These are phyloP conservation scores for Hyles vespertilio DNA, from an alignment of 1,140 invertebrate species.

Conservation along the genomic window DNA sequence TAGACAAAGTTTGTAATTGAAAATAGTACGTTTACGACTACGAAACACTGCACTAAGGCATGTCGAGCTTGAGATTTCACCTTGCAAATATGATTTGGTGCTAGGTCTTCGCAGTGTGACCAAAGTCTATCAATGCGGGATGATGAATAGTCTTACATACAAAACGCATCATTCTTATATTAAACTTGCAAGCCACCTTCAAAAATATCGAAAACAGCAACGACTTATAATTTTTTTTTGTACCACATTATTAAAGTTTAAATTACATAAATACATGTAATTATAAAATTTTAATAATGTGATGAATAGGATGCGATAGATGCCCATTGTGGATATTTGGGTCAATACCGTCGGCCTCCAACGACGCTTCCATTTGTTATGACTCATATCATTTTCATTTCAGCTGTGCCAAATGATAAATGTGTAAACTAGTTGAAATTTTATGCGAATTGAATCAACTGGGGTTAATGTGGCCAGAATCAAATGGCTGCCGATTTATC, in stretches of 20 bases:
- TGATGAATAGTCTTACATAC: no score
- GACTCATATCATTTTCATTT: slow-evolving; percentile 20
- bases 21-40: no score
- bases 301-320: slow-evolving; percentile 23
- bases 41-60: no score
- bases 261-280: background rate
- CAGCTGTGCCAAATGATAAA: slow-evolving; percentile 12
- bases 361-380: slow-evolving; percentile 16
- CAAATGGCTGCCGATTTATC: no score
- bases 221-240: background rate
- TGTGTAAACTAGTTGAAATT: slow-evolving; percentile 8
- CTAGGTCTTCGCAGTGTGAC: no score
- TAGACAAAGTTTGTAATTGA: no score
- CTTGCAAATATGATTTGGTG: no score
- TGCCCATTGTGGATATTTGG: slow-evolving; percentile 40
- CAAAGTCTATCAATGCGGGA: no score
- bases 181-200: background rate
- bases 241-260: no score
- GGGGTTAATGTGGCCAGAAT: no score
- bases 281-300: slow-evolving; percentile 12
- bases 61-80: no score
- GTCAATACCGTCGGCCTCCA: slow-evolving; percentile 45
- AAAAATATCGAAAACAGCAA: background rate
- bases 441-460: background rate
- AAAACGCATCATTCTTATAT: background rate